Evolutionary conservation across 2,888 invertebrate genomes (phyloP).

Genomic region (Mythimna loreyi): DNA sequence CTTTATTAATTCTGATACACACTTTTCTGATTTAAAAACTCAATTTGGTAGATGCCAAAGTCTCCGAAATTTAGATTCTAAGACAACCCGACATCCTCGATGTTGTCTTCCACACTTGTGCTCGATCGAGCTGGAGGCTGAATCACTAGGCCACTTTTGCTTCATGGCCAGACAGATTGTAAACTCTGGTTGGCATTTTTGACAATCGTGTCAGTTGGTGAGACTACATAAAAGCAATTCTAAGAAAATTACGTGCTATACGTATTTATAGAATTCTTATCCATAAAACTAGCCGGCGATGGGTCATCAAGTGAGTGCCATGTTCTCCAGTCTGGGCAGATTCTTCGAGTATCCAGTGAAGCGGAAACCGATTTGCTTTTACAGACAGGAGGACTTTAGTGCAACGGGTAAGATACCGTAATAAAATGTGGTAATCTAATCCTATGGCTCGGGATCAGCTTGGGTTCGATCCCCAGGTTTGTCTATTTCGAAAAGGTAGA

Average conservation of each 20-base stretch:
- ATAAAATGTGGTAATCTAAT: background rate
- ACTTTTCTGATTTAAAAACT: conserved; percentile 17
- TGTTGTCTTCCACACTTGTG: background rate
- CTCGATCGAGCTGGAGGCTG: background rate
- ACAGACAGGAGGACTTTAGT: conserved; percentile 90
- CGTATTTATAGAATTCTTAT: background rate
- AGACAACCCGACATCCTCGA: background rate
- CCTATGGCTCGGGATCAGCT: background rate
- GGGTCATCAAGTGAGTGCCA: conserved; percentile 86
- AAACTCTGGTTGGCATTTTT: conserved; percentile 15
- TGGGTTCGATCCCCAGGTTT: conserved; percentile 14
- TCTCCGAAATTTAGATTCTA: background rate
- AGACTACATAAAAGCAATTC: conserved; percentile 1
- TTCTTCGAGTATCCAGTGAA: conserved; percentile 91
- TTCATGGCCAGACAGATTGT: conserved; percentile 4
- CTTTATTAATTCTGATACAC: background rate
- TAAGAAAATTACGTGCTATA: background rate
- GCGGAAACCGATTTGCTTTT: conserved; percentile 91
- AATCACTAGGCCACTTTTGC: background rate
- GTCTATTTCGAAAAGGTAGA: too few relatives aligned
- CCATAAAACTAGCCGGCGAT: conserved; percentile 65
- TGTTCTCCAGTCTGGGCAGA: conserved; percentile 84
- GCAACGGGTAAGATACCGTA: conserved; percentile 82
- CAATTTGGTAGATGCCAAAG: background rate
- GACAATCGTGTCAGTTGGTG: background rate